These are phyloP conservation scores for Melanotaenia trifasciata DNA, from an alignment of 2,797 vertebrate genomes.

Conservation along the genomic window DNA sequence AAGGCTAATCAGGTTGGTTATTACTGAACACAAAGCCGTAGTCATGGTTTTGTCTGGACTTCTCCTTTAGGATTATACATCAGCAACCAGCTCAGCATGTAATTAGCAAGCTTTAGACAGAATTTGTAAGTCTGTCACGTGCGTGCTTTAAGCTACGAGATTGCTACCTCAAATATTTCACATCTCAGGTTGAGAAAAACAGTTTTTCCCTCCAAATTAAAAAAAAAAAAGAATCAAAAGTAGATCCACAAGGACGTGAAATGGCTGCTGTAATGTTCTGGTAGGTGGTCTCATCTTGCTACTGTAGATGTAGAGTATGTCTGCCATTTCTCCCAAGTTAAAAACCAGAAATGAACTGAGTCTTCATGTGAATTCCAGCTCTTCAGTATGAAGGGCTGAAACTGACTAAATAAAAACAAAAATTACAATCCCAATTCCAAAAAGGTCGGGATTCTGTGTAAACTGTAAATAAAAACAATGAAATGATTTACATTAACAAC, in stretches of 20 bases:
- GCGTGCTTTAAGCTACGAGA: slow-evolving; percentile 9
- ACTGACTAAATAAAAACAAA: too few species aligned
- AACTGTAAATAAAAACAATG: too few species aligned
- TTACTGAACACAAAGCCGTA: neutral
- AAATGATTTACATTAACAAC: too few species aligned
- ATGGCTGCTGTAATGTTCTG: too few species aligned
- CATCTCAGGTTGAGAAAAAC: neutral
- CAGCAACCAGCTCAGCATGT: slow-evolving; percentile 1
- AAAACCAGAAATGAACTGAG: neutral
- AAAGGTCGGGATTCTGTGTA: too few species aligned
- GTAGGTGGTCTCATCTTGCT: neutral
- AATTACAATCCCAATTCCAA: too few species aligned
- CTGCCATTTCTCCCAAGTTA: neutral
- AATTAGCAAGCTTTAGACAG: slow-evolving; percentile 40
- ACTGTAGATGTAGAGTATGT: neutral
- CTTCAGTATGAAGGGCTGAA: too few species aligned
- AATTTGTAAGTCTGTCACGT: slow-evolving; percentile 14
- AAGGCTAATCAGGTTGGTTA: slow-evolving; percentile 91
- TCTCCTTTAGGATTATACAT: slow-evolving; percentile 2
- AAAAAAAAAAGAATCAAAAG: neutral
- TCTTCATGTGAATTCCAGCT: too few species aligned
- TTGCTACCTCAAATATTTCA: slow-evolving; percentile 1
- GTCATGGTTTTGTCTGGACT: slow-evolving; percentile 34
- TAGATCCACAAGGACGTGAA: neutral
- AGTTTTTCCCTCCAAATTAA: neutral